These are phyloP conservation scores for Parotocinclus haroldoi DNA, from an alignment of 2,797 vertebrate species.

Conservation along the genomic window DNA sequence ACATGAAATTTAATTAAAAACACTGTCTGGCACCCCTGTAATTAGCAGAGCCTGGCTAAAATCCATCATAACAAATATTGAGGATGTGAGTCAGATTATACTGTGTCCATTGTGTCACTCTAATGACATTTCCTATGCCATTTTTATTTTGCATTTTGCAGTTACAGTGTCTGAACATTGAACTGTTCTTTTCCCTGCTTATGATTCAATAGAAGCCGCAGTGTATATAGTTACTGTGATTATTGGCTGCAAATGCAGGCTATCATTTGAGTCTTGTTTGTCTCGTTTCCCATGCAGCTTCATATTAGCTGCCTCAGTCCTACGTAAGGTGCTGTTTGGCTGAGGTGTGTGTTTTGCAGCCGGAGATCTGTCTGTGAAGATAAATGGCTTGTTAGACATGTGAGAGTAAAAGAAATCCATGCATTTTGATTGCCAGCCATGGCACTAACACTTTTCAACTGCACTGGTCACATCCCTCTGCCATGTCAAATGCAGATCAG, in stretches of 20 bases:
- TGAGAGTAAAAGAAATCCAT: conserved; percentile 1
- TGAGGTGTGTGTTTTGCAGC: conserved; percentile 6
- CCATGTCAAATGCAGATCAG: conserved; percentile 24
- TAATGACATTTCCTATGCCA: too few species aligned
- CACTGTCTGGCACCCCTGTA: too few species aligned
- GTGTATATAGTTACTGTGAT: too few species aligned
- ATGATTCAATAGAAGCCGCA: too few species aligned
- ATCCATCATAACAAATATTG: too few species aligned
- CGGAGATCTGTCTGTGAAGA: not conserved
- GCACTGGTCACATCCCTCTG: conserved; percentile 12
- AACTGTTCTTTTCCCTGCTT: too few species aligned
- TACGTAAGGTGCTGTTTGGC: not conserved
- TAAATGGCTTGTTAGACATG: not conserved
- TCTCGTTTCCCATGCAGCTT: conserved; percentile 6
- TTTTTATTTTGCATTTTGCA: too few species aligned
- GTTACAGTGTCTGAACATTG: too few species aligned
- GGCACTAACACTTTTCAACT: not conserved
- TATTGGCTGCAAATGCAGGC: not conserved
- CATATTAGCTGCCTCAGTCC: conserved; percentile 11
- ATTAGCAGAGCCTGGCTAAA: too few species aligned
- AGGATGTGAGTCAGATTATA: too few species aligned
- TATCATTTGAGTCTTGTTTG: conserved; percentile 21
- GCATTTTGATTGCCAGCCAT: conserved; percentile 2
- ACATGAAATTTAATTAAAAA: too few species aligned
- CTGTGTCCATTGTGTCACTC: too few species aligned